Percentiles rank a stretch among this genome's conserved stretches.
These are phyloP conservation scores for Lipotes vexillifer DNA, from an alignment of 2,113 vertebrate genomes.

Conservation along the genomic window DNA sequence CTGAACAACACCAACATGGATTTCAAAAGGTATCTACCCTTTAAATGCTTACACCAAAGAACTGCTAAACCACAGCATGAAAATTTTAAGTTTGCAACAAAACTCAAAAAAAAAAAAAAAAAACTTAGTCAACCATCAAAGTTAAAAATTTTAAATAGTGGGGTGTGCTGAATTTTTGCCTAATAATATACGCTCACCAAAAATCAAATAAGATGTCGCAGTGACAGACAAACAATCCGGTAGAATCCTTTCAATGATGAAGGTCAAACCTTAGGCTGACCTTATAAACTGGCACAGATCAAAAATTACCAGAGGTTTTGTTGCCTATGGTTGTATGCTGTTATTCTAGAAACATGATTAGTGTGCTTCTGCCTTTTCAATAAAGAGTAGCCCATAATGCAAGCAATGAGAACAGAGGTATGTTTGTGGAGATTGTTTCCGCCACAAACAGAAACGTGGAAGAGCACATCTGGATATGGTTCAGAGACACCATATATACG, in stretches of 20 bases:
- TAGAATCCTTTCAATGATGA: background rate
- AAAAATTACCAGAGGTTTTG: conserved; percentile 65
- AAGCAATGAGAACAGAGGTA: conserved; percentile 68
- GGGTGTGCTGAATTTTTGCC: background rate
- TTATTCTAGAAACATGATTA: conserved; percentile 69
- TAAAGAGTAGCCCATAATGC: conserved; percentile 58
- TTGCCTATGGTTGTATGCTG: conserved; percentile 52
- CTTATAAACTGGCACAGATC: conserved; percentile 50
- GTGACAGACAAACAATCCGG: background rate
- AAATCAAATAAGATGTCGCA: background rate
- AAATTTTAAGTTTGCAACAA: background rate
- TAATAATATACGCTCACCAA: background rate
- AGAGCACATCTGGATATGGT: background rate
- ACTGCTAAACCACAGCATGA: background rate
- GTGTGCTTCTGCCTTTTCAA: conserved; percentile 49
- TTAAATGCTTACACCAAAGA: background rate
- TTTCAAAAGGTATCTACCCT: background rate
- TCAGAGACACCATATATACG: background rate
- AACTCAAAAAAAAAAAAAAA: background rate
- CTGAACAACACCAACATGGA: background rate
- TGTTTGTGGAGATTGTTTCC: conserved; percentile 47
- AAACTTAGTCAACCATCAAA: background rate
- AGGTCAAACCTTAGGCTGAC: conserved; percentile 43
- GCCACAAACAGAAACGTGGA: conserved; percentile 44
- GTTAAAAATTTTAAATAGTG: background rate